Percentiles rank a stretch among this genome's conserved stretches.
phyloP scores from a whole-genome alignment of 2,888 invertebrate genomes.

The Sinhomidia bicolor region DNA sequence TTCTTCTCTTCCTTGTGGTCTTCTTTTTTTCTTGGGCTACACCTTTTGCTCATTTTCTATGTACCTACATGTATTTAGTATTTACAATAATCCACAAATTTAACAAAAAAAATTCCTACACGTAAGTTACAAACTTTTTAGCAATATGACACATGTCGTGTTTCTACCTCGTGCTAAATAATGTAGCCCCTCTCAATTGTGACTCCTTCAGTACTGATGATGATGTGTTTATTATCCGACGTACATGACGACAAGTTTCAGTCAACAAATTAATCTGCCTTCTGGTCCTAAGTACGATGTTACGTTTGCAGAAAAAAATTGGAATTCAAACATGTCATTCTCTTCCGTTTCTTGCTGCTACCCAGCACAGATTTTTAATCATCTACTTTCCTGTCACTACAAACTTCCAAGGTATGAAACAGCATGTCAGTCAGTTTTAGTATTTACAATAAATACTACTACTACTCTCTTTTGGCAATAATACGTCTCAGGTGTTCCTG shows the following conservation, averaged over 20 bases:
- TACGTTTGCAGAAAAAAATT: neutral
- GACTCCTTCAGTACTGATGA: conserved; percentile 10
- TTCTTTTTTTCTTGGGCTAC: too few species aligned
- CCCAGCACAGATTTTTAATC: conserved; percentile 41
- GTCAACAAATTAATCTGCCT: neutral
- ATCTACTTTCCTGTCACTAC: neutral
- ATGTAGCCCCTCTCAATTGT: neutral
- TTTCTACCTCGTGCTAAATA: conserved; percentile 57
- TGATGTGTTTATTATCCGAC: conserved; percentile 31
- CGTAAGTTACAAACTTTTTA: too few species aligned
- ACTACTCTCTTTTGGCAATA: neutral
- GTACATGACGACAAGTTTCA: conserved; percentile 33
- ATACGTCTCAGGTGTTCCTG: neutral
- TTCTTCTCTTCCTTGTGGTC: neutral
- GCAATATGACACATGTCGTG: conserved; percentile 34
- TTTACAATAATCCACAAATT: too few species aligned
- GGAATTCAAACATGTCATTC: neutral
- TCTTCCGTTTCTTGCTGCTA: neutral
- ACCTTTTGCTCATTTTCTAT: too few species aligned
- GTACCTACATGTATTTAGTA: too few species aligned
- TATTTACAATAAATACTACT: neutral
- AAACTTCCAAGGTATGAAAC: conserved; percentile 12
- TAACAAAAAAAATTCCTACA: too few species aligned
- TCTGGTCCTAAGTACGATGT: neutral
- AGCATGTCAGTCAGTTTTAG: too few species aligned